Conservation (phyloP, 2,888 invertebrate genomes). For the Habrosyne pyritoides region DNA sequence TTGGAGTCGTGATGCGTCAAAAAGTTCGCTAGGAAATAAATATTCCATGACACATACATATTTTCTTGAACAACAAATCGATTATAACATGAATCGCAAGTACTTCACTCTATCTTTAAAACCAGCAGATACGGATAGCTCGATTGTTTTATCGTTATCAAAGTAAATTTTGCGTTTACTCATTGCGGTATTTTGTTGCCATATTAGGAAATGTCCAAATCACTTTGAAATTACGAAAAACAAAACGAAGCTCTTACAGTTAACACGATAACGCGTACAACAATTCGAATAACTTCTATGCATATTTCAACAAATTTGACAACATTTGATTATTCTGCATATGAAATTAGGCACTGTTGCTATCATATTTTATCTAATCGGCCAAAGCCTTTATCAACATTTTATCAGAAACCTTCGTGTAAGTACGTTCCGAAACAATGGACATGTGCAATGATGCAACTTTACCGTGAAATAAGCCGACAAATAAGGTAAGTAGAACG, state of each 20-base stretch:
- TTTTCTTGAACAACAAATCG: neutral
- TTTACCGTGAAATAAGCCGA: slow-evolving; percentile 15
- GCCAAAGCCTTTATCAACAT: slow-evolving; percentile 27
- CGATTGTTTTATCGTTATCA: neutral
- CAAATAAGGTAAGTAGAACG: slow-evolving; percentile 8
- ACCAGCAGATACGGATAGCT: neutral
- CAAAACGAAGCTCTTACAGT: neutral
- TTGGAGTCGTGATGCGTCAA: neutral
- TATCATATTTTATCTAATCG: slow-evolving; percentile 35
- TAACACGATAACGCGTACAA: neutral
- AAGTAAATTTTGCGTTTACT: neutral
- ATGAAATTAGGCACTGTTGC: neutral
- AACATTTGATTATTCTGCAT: neutral
- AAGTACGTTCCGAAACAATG: slow-evolving; percentile 28
- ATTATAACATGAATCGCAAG: neutral
- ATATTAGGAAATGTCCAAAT: neutral
- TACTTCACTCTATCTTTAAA: neutral
- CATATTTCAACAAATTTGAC: neutral
- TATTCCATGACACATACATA: neutral
- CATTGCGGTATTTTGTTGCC: neutral
- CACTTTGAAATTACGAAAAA: neutral
- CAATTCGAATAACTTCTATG: neutral
- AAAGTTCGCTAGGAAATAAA: neutral
- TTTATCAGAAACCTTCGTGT: slow-evolving; percentile 9
- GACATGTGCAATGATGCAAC: slow-evolving; percentile 26